These are phyloP conservation scores for Halichoeres trimaculatus DNA, from an alignment of 2,113 vertebrate species.

Conservation along the genomic window DNA sequence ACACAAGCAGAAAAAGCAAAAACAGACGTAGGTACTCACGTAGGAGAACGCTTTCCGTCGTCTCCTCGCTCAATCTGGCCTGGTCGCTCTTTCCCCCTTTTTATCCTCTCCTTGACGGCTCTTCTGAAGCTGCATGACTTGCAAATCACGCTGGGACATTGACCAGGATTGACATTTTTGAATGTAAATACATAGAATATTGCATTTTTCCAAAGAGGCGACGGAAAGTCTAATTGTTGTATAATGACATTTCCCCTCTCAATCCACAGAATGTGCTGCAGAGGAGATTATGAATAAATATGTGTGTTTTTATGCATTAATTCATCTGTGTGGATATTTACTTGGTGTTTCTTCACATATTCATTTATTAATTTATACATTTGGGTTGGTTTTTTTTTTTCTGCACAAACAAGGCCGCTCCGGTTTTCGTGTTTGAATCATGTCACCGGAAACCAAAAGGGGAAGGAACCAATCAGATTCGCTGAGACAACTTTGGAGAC, in stretches of 20 bases:
- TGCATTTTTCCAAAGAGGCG: slow-evolving; percentile 58
- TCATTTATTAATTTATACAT: slow-evolving; percentile 77
- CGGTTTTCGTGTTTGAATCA: slow-evolving; percentile 3
- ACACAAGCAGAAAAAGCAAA: slow-evolving; percentile 19
- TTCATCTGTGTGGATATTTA: slow-evolving; percentile 67
- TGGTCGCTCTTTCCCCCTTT: slow-evolving; percentile 57
- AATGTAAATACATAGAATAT: slow-evolving; percentile 77
- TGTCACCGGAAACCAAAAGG: slow-evolving; percentile 2
- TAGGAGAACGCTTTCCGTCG: slow-evolving; percentile 38
- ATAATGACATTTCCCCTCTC: slow-evolving; percentile 67
- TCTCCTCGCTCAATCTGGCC: slow-evolving; percentile 51
- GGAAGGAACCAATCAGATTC: slow-evolving; percentile 26
- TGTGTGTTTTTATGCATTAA: slow-evolving; percentile 75
- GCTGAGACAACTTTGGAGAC: neutral
- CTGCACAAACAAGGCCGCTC: slow-evolving; percentile 38
- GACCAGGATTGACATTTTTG: slow-evolving; percentile 74
- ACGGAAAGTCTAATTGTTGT: slow-evolving; percentile 77
- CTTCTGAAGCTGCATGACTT: slow-evolving; percentile 71
- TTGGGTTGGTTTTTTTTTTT: slow-evolving; percentile 55
- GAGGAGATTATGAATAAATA: slow-evolving; percentile 76
- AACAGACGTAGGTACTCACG: slow-evolving; percentile 50
- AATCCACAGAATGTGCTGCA: slow-evolving; percentile 60
- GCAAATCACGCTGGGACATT: slow-evolving; percentile 74
- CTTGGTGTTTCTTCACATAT: slow-evolving; percentile 61
- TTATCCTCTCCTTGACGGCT: slow-evolving; percentile 68